Conservation (phyloP, 64 coral and sea anemone species). For the Cladopsammia gracilis region DNA sequence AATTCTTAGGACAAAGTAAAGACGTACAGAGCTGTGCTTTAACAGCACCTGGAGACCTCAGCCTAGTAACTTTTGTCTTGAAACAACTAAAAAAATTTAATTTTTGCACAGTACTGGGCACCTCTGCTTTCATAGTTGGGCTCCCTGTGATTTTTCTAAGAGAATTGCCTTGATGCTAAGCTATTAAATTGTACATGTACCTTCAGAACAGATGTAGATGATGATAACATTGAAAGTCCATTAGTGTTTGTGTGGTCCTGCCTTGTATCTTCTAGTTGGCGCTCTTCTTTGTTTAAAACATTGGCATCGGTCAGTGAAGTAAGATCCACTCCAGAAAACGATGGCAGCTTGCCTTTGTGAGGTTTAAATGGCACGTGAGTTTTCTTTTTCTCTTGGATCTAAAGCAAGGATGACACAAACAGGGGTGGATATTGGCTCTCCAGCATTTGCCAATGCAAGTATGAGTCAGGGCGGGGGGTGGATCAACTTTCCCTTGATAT, state of each 20-base stretch:
- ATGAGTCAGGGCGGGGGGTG: too few relatives aligned
- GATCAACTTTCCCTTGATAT: too few relatives aligned
- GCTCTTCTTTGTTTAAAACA: constrained; percentile 7
- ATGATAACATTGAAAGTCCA: constrained; percentile 81
- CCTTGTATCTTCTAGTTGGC: background rate
- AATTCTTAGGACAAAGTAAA: too few relatives aligned
- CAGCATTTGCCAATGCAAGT: too few relatives aligned
- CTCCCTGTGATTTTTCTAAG: too few relatives aligned
- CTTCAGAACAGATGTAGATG: constrained; percentile 88
- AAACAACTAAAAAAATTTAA: too few relatives aligned
- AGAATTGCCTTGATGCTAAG: background rate
- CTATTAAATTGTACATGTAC: background rate
- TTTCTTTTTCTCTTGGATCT: constrained; percentile 45
- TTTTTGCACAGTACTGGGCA: too few relatives aligned
- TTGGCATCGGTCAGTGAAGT: constrained; percentile 78
- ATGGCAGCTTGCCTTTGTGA: constrained; percentile 83
- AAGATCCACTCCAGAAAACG: constrained; percentile 87
- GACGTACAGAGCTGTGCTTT: too few relatives aligned
- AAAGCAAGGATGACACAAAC: background rate
- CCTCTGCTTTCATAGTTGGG: too few relatives aligned
- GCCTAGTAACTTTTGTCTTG: too few relatives aligned
- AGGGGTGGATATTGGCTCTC: background rate
- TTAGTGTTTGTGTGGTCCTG: constrained; percentile 52
- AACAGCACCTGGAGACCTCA: too few relatives aligned
- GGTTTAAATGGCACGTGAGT: constrained; percentile 66